Evolutionary conservation across 2,888 invertebrate genomes (phyloP).

Genomic region (Nycteola revayana): DNA sequence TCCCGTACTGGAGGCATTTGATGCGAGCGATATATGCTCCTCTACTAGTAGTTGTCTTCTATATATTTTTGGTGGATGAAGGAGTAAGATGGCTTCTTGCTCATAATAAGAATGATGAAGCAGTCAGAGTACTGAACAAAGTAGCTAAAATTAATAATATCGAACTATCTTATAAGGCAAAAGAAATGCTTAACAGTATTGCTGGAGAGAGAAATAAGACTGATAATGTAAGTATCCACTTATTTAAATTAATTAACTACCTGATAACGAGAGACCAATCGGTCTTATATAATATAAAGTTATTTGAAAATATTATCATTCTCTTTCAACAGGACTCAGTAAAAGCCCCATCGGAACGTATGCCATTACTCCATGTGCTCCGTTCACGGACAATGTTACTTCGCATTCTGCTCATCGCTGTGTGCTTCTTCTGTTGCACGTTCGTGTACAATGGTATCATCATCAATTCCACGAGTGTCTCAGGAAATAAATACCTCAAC

Average conservation of each 20-base stretch:
- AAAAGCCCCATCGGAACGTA: constrained; percentile 21
- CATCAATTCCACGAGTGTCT: constrained; percentile 87
- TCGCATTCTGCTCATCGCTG: constrained; percentile 62
- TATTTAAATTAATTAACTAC: no score
- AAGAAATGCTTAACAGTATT: constrained; percentile 66
- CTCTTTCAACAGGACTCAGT: constrained; percentile 34
- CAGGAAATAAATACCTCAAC: constrained; percentile 89
- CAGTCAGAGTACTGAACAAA: constrained; percentile 83
- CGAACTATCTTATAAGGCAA: constrained; percentile 76
- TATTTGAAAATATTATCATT: background rate
- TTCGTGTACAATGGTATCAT: constrained; percentile 90
- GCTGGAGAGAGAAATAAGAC: constrained; percentile 49
- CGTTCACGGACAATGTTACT: constrained; percentile 57
- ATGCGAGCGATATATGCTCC: constrained; percentile 87
- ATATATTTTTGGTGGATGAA: constrained; percentile 88
- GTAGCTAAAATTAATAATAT: constrained; percentile 86
- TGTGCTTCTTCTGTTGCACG: constrained; percentile 87
- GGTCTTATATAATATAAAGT: no score
- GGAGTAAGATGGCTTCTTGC: constrained; percentile 91
- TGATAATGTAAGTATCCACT: constrained; percentile 47
- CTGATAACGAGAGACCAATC: no score
- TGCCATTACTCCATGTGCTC: constrained; percentile 47
- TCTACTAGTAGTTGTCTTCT: constrained; percentile 84
- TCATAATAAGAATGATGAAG: constrained; percentile 85
- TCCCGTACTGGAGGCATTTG: constrained; percentile 87